phyloP scores from a whole-genome alignment of 1,140 invertebrate genomes.

The Papilio dardanus region DNA sequence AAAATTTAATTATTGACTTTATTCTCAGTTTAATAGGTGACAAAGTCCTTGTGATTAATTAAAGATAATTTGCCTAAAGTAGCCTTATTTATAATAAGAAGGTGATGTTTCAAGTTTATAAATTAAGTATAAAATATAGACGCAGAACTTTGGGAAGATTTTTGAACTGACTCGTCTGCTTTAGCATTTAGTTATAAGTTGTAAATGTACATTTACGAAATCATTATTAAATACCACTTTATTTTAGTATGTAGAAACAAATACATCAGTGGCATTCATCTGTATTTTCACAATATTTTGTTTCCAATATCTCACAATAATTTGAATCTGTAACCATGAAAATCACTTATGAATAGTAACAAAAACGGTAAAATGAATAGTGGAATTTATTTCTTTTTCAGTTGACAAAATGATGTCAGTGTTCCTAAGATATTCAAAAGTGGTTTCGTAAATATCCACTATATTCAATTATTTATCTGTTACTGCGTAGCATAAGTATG shows the following conservation, averaged over 20 bases:
- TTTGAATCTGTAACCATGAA: too few species aligned
- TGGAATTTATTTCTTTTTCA: background rate
- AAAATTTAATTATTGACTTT: background rate
- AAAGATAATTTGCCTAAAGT: constrained; percentile 35
- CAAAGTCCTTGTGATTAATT: constrained; percentile 20
- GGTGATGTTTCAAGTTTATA: constrained; percentile 21
- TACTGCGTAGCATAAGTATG: constrained; percentile 63
- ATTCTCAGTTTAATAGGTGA: constrained; percentile 16
- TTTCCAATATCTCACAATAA: background rate
- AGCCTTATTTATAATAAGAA: constrained; percentile 37
- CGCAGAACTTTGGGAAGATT: constrained; percentile 45
- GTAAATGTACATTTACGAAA: constrained; percentile 61
- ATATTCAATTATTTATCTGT: constrained; percentile 67
- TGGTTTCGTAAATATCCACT: constrained; percentile 55
- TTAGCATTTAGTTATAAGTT: constrained; percentile 67
- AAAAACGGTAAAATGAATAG: constrained; percentile 8
- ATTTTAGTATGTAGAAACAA: constrained; percentile 26
- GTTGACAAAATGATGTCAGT: constrained; percentile 50
- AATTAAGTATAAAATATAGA: constrained; percentile 20
- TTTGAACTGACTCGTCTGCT: constrained; percentile 71
- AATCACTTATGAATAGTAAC: background rate
- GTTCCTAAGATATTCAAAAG: constrained; percentile 59
- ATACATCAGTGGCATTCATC: background rate
- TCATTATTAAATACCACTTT: constrained; percentile 46
- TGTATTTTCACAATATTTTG: background rate